Evolutionary conservation across 2,113 vertebrate species (phyloP).

Genomic region (Mellivora capensis): DNA sequence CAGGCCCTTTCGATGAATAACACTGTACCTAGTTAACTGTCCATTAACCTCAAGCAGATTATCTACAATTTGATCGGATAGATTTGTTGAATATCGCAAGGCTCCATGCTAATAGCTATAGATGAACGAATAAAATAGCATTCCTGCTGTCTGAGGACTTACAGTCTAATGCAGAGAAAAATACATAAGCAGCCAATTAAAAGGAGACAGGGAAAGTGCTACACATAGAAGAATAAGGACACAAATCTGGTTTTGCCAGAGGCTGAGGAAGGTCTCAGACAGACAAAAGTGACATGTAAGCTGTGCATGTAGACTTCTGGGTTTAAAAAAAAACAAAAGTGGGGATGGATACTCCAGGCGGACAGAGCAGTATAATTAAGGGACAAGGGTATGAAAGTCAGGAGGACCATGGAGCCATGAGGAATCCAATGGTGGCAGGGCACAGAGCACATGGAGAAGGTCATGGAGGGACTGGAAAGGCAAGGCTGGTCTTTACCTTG

Average conservation of each 20-base stretch:
- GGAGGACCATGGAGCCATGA: too few relatives aligned
- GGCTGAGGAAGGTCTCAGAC: background rate
- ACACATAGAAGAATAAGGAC: background rate
- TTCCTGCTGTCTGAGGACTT: background rate
- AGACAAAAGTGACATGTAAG: background rate
- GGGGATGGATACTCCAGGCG: too few relatives aligned
- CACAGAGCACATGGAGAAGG: background rate
- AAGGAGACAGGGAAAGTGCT: background rate
- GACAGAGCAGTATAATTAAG: background rate
- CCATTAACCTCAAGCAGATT: background rate
- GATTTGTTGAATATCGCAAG: background rate
- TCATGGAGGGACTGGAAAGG: background rate
- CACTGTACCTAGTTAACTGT: background rate
- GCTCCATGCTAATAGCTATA: background rate
- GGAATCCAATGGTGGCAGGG: accelerated
- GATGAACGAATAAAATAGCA: background rate
- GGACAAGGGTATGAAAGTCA: too few relatives aligned
- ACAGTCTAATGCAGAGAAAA: background rate
- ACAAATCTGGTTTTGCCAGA: background rate
- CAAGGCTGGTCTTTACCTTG: too few relatives aligned
- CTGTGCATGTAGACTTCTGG: accelerated
- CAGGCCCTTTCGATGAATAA: background rate
- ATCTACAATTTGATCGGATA: background rate
- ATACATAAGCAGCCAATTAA: background rate
- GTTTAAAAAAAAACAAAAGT: too few relatives aligned